A percentile compares a stretch with the other conserved stretches of the same genome.
Conservation (phyloP, 2,797 vertebrate species). For the Lateolabrax maculatus region DNA sequence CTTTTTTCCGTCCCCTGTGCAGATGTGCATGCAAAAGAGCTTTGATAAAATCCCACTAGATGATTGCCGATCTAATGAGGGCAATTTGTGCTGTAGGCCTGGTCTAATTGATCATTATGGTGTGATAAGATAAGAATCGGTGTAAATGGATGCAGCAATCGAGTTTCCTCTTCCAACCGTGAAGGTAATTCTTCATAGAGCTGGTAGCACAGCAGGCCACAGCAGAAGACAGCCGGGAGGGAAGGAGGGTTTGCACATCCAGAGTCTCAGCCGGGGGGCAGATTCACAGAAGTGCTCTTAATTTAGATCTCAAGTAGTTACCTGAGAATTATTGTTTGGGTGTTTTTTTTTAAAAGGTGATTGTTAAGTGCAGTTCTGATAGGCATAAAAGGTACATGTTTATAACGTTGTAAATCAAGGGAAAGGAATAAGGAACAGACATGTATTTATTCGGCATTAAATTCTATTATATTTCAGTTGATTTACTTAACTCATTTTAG, state of each 20-base stretch:
- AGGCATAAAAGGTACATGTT: not conserved
- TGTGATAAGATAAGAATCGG: conserved; percentile 68
- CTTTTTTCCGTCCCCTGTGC: conserved; percentile 10
- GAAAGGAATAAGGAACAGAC: not conserved
- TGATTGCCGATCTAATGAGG: conserved; percentile 67
- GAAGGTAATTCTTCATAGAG: conserved; percentile 64
- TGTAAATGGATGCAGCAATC: conserved; percentile 63
- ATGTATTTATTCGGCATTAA: not conserved
- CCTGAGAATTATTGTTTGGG: conserved; percentile 2
- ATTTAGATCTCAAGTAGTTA: not conserved
- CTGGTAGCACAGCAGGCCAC: conserved; percentile 20
- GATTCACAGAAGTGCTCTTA: not conserved
- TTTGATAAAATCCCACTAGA: conserved; percentile 59
- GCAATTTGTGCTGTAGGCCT: conserved; percentile 53
- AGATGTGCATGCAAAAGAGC: conserved; percentile 57
- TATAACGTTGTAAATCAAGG: not conserved
- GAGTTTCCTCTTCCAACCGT: conserved; percentile 57
- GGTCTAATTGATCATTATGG: conserved; percentile 68
- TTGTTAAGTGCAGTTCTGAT: not conserved
- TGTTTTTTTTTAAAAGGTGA: not conserved
- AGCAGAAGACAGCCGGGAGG: conserved; percentile 30
- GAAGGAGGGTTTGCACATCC: conserved; percentile 14
- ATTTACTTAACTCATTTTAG: not conserved
- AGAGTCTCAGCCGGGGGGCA: not conserved
- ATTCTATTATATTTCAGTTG: not conserved